Evolutionary conservation across 2,113 vertebrate species (phyloP).

Genomic region (Macrotus californicus): DNA sequence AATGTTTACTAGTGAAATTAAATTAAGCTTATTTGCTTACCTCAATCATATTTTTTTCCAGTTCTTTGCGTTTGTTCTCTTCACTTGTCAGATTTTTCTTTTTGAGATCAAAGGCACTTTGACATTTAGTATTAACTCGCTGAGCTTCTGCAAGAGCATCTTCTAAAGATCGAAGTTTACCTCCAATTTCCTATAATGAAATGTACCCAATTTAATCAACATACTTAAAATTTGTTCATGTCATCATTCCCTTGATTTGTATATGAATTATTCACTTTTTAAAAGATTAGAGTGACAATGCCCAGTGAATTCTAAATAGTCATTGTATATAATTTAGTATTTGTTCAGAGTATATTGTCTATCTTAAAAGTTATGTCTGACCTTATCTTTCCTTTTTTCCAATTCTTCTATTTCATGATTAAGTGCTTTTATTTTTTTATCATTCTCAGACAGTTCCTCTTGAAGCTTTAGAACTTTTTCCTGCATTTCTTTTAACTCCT

Average conservation of each 20-base stretch:
- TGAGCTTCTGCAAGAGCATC: conserved; percentile 85
- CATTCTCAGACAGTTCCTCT: conserved; percentile 81
- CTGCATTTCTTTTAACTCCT: conserved; percentile 85
- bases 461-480: conserved; percentile 80
- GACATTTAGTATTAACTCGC: conserved; percentile 86
- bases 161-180: conserved; percentile 83
- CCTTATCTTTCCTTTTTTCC: conserved; percentile 89
- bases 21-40: conserved; percentile 74
- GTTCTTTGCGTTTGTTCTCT: conserved; percentile 84
- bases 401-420: conserved; percentile 84
- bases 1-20: not conserved
- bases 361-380: conserved; percentile 61
- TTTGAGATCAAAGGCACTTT: conserved; percentile 89
- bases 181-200: conserved; percentile 84
- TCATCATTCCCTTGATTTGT: not conserved
- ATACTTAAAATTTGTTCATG: not conserved
- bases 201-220: not conserved
- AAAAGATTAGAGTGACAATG: not conserved
- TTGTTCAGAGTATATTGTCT: not conserved
- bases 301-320: not conserved
- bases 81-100: conserved; percentile 90
- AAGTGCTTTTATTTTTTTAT: conserved; percentile 83
- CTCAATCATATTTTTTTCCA: conserved; percentile 89
- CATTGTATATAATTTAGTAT: not conserved
- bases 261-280: not conserved